Evolutionary conservation across 2,113 vertebrate species (phyloP).

Genomic region (Labrus mixtus): DNA sequence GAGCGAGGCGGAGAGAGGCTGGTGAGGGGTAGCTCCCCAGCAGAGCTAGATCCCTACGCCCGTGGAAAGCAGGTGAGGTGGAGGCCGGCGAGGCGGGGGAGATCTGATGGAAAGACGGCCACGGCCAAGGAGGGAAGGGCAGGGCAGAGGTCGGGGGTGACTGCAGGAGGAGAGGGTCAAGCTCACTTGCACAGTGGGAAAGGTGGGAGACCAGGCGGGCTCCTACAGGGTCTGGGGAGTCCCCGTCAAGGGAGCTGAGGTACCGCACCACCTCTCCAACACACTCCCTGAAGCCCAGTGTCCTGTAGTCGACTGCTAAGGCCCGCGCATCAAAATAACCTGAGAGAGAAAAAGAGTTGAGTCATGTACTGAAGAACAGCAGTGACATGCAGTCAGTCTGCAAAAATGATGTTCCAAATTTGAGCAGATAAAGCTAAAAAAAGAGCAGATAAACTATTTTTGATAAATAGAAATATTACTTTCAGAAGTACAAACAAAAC

Average conservation of each 20-base stretch:
- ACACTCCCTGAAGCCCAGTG: slow-evolving; percentile 95
- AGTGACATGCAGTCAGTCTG: too few relatives aligned
- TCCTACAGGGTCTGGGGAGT: slow-evolving; percentile 88
- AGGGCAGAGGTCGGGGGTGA: slow-evolving; percentile 75
- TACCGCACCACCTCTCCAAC: slow-evolving; percentile 94
- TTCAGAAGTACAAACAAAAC: too few relatives aligned
- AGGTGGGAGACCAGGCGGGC: slow-evolving; percentile 94
- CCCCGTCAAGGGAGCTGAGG: slow-evolving; percentile 90
- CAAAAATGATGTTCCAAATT: too few relatives aligned
- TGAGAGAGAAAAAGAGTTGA: slow-evolving; percentile 43
- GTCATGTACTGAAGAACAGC: neutral
- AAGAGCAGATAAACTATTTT: too few relatives aligned
- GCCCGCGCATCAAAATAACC: slow-evolving; percentile 93
- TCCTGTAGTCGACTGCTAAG: slow-evolving; percentile 93
- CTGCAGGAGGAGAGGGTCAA: slow-evolving; percentile 87
- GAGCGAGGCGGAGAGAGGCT: slow-evolving; percentile 77
- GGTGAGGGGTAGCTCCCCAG: slow-evolving; percentile 85
- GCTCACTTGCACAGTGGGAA: slow-evolving; percentile 91
- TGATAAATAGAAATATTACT: too few relatives aligned
- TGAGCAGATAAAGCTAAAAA: too few relatives aligned
- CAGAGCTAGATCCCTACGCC: slow-evolving; percentile 84
- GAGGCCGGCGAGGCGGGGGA: slow-evolving; percentile 77
- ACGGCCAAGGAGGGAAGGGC: slow-evolving; percentile 89
- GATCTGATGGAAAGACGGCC: slow-evolving; percentile 89
- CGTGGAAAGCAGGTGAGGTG: slow-evolving; percentile 73